These are phyloP conservation scores for Ptiloglossa arizonensis DNA, from an alignment of 1,140 invertebrate genomes.

Conservation along the genomic window DNA sequence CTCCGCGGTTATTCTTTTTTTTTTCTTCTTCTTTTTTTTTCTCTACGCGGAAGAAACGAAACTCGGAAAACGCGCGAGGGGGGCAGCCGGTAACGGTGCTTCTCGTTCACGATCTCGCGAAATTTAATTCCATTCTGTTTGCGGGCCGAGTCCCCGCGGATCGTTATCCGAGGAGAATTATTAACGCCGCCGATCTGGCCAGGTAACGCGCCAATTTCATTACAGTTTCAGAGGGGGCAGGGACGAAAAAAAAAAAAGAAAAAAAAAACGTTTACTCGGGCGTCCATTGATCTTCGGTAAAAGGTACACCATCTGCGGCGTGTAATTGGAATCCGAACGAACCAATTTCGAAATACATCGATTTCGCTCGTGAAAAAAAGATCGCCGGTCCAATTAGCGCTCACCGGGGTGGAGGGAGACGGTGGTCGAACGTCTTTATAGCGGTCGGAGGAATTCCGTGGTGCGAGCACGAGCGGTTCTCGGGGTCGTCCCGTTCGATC, in stretches of 20 bases:
- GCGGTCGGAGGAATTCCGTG: neutral
- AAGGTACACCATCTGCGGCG: conserved; percentile 42
- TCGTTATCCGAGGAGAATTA: conserved; percentile 18
- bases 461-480: too few species aligned
- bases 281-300: conserved; percentile 18
- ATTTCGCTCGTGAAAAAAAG: neutral
- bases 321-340: conserved; percentile 57
- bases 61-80: neutral
- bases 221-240: neutral
- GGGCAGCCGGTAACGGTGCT: too few species aligned
- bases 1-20: too few species aligned
- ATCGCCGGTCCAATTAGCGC: conserved; percentile 5
- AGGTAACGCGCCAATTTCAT: conserved; percentile 41
- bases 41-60: neutral
- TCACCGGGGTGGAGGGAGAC: too few species aligned
- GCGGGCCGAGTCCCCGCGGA: neutral
- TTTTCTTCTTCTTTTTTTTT: too few species aligned
- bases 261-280: conserved; percentile 21
- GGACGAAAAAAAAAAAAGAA: neutral
- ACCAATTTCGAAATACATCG: conserved; percentile 49
- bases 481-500: too few species aligned
- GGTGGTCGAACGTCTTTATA: neutral
- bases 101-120: neutral
- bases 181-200: conserved; percentile 8
- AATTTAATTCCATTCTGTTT: conserved; percentile 20